Evolutionary conservation across 2,113 vertebrate genomes (phyloP).

Genomic region (Physeter macrocephalus): DNA sequence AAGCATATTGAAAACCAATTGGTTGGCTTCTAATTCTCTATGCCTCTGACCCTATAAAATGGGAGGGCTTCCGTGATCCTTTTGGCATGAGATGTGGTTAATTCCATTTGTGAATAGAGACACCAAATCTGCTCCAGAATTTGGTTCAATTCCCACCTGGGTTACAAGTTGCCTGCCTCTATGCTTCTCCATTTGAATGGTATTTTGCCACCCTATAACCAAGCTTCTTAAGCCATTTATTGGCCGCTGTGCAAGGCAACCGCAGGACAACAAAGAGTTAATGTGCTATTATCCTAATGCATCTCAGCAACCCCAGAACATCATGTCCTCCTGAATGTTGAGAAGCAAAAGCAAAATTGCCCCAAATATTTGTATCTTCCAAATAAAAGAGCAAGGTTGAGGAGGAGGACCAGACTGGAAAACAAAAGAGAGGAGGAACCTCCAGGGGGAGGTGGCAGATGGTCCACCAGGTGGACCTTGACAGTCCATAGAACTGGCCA

Average conservation of each 20-base stretch:
- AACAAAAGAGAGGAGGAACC: conserved; percentile 70
- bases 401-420: conserved; percentile 58
- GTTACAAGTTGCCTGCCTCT: conserved; percentile 30
- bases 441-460: conserved; percentile 72
- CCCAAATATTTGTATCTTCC: conserved; percentile 46
- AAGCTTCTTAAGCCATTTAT: background rate
- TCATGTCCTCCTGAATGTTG: background rate
- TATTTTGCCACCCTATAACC: conserved; percentile 13
- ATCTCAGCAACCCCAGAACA: conserved; percentile 25
- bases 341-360: conserved; percentile 46
- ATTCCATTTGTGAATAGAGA: conserved; percentile 61
- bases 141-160: conserved; percentile 52
- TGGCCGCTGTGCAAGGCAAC: background rate
- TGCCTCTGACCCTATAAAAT: background rate
- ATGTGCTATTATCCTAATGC: background rate
- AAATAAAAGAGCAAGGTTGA: conserved; percentile 56
- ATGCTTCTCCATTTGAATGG: background rate
- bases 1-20: background rate
- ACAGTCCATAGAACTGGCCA: conserved; percentile 70
- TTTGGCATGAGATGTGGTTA: conserved; percentile 28
- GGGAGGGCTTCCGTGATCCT: background rate
- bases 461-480: conserved; percentile 73
- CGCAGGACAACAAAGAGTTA: conserved; percentile 19
- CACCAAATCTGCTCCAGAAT: conserved; percentile 37
- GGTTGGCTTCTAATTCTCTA: background rate